Evolutionary conservation across 2,113 vertebrate species (phyloP).

Genomic region (Seriola aureovittata): DNA sequence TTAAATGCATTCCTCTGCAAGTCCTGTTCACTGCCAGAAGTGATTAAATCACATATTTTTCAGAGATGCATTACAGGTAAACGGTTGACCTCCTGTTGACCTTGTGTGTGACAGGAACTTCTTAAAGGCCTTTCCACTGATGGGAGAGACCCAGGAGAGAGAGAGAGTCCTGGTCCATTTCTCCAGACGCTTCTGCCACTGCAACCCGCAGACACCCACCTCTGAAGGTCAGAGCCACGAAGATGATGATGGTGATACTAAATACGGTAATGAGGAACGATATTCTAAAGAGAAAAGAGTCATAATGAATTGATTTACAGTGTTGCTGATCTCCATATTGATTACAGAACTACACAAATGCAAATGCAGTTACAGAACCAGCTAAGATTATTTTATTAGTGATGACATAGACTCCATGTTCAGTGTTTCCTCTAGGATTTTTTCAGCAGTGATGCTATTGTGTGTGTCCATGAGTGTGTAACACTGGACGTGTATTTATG

Average conservation of each 20-base stretch:
- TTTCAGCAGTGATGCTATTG: neutral
- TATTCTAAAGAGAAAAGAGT: neutral
- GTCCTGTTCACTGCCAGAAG: neutral
- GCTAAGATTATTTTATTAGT: neutral
- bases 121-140: slow-evolving; percentile 87
- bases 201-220: slow-evolving; percentile 80
- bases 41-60: neutral
- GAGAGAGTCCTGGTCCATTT: slow-evolving; percentile 87
- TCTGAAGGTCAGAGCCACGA: slow-evolving; percentile 78
- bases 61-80: slow-evolving; percentile 1
- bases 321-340: neutral
- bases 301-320: neutral
- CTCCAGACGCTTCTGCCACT: slow-evolving; percentile 86
- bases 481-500: no score
- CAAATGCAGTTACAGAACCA: neutral
- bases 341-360: neutral
- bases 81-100: slow-evolving; percentile 30
- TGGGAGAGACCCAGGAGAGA: slow-evolving; percentile 89
- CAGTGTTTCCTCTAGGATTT: neutral
- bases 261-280: neutral
- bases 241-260: slow-evolving; percentile 3
- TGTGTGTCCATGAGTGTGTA: no score
- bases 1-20: neutral
- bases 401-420: neutral
- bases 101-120: slow-evolving; percentile 80